Base-by-base conservation (phyloP, 2,797 vertebrate species). In the Typhlichthys subterraneus region DNA sequence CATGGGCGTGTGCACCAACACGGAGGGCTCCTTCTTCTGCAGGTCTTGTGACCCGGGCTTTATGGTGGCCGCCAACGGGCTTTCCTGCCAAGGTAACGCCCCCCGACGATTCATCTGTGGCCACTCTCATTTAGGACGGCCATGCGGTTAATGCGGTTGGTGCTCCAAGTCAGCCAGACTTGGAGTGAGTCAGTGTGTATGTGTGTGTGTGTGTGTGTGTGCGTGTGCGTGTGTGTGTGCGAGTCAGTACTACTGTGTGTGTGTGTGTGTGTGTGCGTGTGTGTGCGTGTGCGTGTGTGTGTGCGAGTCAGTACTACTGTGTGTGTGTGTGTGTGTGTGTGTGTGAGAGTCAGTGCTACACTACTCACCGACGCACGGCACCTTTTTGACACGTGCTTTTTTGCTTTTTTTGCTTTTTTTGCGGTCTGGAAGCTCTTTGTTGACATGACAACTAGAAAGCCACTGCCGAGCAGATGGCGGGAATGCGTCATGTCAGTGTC, bases 11-110 rank as follows among this genome's bases (percentile, higher is more conserved):
- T 94, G 93, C 76, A 76, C 78, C 65, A 93, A 94, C 80, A 90
- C 84, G 23, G 86, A 87, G 47, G 91, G 92, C 67, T 92, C 91
- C 29, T 93, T 87, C 84, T 87, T 85, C 72, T 93, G 92, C 71
- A 77, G 69, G 72, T 15, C 83, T 54, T 93, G 91, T 64, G 88
- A 89, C 53, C 80, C 65, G 0, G 91, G 93, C 54, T 92, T 89
- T 63, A 75, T 48, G 1, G 55, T 83, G 65, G 72, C 88, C 45
- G 69, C 77, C 46, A 59, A 73, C 11, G 79, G 83, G 11, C 73
- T 71, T 45, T 85, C 75, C 2, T 93, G 91, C 70, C 83, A 93
- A 87, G 93, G 93, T 94, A 83, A 45, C 57, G 3, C 12, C 15
- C 12, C 57, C 9, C 7, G 7, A 42, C 42, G 3, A 55, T 1